A percentile compares a stretch with the other conserved stretches of the same genome.
Conservation (phyloP, 2,113 vertebrate species). For the Capra hircus region DNA sequence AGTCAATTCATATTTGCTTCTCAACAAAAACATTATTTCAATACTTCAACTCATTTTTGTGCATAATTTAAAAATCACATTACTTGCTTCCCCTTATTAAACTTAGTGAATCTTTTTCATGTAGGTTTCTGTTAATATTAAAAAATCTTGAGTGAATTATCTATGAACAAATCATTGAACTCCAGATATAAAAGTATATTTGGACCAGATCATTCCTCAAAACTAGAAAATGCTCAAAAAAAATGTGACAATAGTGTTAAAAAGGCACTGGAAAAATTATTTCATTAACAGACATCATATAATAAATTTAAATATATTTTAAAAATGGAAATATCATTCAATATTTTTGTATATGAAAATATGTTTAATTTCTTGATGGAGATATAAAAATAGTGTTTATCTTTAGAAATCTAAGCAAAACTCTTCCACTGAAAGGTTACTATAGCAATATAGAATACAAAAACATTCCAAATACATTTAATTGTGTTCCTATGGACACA, state of each 20-base stretch:
- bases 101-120: background rate
- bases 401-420: conserved; percentile 3
- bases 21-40: background rate
- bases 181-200: background rate
- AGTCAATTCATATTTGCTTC: background rate
- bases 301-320: background rate
- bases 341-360: background rate
- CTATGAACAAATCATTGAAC: conserved; percentile 9
- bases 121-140: background rate
- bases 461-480: background rate
- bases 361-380: background rate
- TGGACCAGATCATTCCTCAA: background rate
- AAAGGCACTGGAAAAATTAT: background rate
- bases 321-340: background rate
- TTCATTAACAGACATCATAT: background rate
- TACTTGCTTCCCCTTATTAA: background rate
- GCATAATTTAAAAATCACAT: background rate
- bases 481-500: background rate
- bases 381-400: background rate
- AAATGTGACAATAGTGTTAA: background rate
- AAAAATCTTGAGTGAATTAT: background rate
- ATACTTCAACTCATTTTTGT: background rate
- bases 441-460: background rate
- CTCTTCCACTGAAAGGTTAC: background rate
- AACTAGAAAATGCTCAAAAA: background rate